Conservation (phyloP, 2,888 invertebrate genomes). For the Erebia aethiops region DNA sequence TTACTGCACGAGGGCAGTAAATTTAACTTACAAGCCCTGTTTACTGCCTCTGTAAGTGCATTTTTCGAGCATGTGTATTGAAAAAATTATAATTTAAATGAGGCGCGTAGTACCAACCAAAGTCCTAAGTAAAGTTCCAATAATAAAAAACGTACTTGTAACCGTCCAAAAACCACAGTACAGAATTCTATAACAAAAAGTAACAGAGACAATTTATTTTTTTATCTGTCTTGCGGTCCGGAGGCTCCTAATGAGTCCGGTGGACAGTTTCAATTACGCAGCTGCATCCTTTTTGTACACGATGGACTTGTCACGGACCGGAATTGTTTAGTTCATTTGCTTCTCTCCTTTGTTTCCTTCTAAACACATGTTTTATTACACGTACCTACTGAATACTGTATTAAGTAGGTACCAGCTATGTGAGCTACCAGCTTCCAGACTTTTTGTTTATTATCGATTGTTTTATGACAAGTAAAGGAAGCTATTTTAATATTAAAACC, state of each 20-base stretch:
- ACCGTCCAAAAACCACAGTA: constrained; percentile 12
- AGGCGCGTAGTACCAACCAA: too few relatives aligned
- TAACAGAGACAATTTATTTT: constrained; percentile 39
- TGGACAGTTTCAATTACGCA: constrained; percentile 60
- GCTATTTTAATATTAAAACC: too few relatives aligned
- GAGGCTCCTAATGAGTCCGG: constrained; percentile 55
- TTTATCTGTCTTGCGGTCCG: constrained; percentile 46
- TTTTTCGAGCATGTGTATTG: too few relatives aligned
- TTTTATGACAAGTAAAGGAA: too few relatives aligned
- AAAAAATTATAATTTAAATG: too few relatives aligned
- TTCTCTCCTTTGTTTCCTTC: constrained; percentile 40
- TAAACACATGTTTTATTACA: constrained; percentile 36
- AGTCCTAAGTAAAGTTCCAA: too few relatives aligned
- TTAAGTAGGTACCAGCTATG: not conserved
- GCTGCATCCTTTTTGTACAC: constrained; percentile 51
- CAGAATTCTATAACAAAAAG: constrained; percentile 25
- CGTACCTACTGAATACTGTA: not conserved
- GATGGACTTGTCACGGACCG: constrained; percentile 51
- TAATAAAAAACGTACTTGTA: constrained; percentile 26
- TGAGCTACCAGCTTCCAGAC: not conserved
- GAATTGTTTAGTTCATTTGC: constrained; percentile 49
- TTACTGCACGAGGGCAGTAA: too few relatives aligned
- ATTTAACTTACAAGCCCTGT: too few relatives aligned
- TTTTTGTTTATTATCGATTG: too few relatives aligned
- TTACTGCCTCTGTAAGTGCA: too few relatives aligned